phyloP scores from a whole-genome alignment of 2,113 vertebrate species.

The Rhizomys pruinosus region DNA sequence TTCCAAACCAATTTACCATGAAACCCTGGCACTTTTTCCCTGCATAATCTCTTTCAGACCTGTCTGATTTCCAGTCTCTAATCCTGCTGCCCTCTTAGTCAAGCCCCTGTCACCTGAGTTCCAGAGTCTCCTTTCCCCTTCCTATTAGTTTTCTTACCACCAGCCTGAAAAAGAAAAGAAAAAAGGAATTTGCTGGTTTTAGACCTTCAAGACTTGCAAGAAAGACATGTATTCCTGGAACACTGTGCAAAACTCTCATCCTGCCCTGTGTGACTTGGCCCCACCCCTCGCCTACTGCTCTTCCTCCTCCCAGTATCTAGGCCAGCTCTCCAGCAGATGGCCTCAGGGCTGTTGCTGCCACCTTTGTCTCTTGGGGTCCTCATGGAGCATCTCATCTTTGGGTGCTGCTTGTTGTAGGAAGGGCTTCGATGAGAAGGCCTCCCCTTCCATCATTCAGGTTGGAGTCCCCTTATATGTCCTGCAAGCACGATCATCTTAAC shows the following conservation, averaged over 20 bases:
- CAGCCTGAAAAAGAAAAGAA: neutral
- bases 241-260: neutral
- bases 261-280: neutral
- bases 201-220: neutral
- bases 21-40: neutral
- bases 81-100: accelerated
- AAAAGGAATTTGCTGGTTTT: neutral
- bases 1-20: neutral
- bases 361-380: neutral
- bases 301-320: neutral
- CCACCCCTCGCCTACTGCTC: too few relatives aligned
- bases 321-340: neutral
- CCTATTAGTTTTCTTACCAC: neutral
- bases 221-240: neutral
- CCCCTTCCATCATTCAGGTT: neutral
- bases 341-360: neutral
- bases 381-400: neutral
- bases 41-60: neutral
- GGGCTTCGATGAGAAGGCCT: neutral
- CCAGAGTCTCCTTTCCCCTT: neutral
- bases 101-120: neutral
- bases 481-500: neutral
- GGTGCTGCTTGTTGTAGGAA: neutral
- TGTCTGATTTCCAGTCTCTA: neutral
- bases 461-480: neutral